Evolutionary conservation across 2,797 vertebrate genomes (phyloP).

Genomic region (Petrocephalus sullivani): DNA sequence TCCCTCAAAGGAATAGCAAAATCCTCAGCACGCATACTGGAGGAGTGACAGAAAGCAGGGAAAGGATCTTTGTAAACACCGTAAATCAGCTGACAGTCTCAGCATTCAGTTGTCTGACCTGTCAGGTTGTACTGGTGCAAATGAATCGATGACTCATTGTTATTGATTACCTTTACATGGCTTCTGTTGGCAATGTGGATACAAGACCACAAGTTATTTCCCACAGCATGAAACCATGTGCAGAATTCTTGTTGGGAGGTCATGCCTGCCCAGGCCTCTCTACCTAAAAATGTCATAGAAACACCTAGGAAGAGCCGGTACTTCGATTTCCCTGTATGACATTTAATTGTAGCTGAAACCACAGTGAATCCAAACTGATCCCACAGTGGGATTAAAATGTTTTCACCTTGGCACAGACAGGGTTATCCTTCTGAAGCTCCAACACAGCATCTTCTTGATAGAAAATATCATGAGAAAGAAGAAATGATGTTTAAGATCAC

Average conservation of each 20-base stretch:
- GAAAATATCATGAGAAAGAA: neutral
- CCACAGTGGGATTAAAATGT: neutral
- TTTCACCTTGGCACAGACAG: neutral
- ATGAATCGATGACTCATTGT: conserved; percentile 2
- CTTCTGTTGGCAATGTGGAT: neutral
- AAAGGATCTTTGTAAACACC: neutral
- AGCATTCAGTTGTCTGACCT: neutral
- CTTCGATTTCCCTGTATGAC: neutral
- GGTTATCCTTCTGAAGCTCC: neutral
- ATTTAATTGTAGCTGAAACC: conserved; percentile 2
- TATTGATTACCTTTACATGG: neutral
- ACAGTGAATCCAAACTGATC: neutral
- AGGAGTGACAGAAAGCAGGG: neutral
- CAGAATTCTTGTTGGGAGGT: neutral
- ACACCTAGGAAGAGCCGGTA: neutral
- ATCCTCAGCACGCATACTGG: neutral
- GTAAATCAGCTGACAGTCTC: conserved; percentile 5
- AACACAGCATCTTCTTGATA: neutral
- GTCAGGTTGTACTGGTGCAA: neutral
- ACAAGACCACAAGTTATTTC: neutral
- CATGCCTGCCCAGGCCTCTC: neutral
- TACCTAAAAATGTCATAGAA: neutral
- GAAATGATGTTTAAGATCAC: neutral
- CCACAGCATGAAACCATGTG: neutral
- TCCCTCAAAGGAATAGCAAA: neutral